Evolutionary conservation across 2,888 invertebrate genomes (phyloP), one percentile per base, ranked within the genome.

Genomic region (Kuschelorhynchus macadamiae): DNA sequence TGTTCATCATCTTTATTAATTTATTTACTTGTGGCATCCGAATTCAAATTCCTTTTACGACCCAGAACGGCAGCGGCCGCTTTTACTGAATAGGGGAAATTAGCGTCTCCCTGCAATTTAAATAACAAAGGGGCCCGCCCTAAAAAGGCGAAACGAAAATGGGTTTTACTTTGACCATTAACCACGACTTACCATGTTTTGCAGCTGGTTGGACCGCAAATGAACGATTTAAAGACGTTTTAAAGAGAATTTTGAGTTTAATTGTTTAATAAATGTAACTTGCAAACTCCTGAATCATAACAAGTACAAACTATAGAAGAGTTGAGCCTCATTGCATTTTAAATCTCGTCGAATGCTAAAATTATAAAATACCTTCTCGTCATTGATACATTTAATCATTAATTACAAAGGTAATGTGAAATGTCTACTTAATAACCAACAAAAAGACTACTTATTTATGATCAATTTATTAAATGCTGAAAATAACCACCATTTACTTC

Each of bases 1-100:
- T 64, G 63, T 69, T 64, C 63, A 64, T 64, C 59, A 59, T 64
- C 69, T 69, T 69, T 64, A 69, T 69, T 69, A 69, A 59, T 69
- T 69, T 69, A 69, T 64, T 64, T 69, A 69, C 68, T 68, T 68
- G 68, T 57, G 68, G 68, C 64, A 42, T 55, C 63, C 64, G 44
- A 69, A 69, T 69, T 64, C 59, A 64, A 69, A 69, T 69, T 64
- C 62, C 57, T 63, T n/a, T 59, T 57, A 67, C 63, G 42, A 49
- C 30, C 33, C 30, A 33, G 17, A 33, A 14, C 41, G 30, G 18
- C 49, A 30, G 18, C 49, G 41, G 17, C 41, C 50, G 44, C 57
- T 49, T 42, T 33, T 42, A 30, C 33, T 50, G 62, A 62, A 67
- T 55, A 49, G 42, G 56, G 67, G 50, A 53, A 57, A 68, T 57